Evolutionary conservation across 2,797 vertebrate genomes (phyloP).

Genomic region (Poecilia velifera): DNA sequence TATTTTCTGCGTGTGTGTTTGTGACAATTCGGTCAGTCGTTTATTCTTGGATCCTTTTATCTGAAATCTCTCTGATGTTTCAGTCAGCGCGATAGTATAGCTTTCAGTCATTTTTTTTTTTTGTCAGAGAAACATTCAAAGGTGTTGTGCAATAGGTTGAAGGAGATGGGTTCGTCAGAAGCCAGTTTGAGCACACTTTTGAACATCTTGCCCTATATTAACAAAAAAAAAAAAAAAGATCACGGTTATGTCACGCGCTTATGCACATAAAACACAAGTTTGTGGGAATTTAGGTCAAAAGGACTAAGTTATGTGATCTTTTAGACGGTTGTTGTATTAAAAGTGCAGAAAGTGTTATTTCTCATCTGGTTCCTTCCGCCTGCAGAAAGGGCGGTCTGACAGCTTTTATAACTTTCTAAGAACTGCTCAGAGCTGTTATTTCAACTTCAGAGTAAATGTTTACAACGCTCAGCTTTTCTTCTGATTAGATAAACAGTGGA

Average conservation of each 20-base stretch:
- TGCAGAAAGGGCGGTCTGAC: not conserved
- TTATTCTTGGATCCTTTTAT: slow-evolving; percentile 32
- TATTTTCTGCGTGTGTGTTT: slow-evolving; percentile 27
- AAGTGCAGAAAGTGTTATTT: not conserved
- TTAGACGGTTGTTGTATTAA: not conserved
- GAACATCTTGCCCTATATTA: not conserved
- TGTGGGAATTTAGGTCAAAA: not conserved
- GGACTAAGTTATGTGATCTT: not conserved
- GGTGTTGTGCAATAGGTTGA: not conserved
- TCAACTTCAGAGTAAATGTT: not conserved
- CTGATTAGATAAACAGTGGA: not conserved
- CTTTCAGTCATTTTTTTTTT: slow-evolving; percentile 17
- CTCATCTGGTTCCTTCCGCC: not conserved
- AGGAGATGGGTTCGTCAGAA: not conserved
- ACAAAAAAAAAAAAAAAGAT: not conserved
- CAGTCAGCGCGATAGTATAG: slow-evolving; percentile 28
- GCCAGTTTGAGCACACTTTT: slow-evolving; percentile 1
- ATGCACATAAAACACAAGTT: not conserved
- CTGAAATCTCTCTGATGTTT: slow-evolving; percentile 36
- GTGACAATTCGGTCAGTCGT: slow-evolving; percentile 15
- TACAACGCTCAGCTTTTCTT: not conserved
- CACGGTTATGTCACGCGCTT: not conserved
- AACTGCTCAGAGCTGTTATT: not conserved
- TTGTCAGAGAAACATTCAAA: not conserved
- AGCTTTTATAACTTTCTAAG: slow-evolving; percentile 1